phyloP scores from a whole-genome alignment of 2,113 vertebrate species.

The Rhizomys pruinosus region DNA sequence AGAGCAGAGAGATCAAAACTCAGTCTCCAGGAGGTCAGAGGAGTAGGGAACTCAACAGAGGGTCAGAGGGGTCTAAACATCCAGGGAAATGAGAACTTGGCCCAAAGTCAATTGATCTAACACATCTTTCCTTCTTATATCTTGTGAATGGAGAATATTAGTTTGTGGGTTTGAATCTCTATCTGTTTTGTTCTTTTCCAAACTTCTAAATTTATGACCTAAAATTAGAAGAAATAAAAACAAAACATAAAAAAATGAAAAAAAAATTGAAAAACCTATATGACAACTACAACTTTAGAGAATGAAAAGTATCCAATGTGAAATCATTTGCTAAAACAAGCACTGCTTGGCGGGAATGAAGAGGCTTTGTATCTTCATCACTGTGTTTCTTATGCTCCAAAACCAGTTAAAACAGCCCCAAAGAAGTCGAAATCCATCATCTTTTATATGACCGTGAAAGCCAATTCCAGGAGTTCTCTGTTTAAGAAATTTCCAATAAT shows the following conservation, averaged over 20 bases:
- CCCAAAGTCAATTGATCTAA: background rate
- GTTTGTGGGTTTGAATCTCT: background rate
- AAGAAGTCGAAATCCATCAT: constrained; percentile 49
- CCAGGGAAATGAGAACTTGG: background rate
- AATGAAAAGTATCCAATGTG: constrained; percentile 1
- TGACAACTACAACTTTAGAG: background rate
- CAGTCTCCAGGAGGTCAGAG: background rate
- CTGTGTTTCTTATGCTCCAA: constrained; percentile 42
- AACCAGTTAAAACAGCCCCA: background rate
- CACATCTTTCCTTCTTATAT: background rate
- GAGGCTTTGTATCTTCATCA: constrained; percentile 52
- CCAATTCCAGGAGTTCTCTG: constrained; percentile 31
- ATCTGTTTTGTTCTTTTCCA: background rate
- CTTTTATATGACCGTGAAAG: constrained; percentile 47
- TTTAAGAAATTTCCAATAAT: constrained; percentile 61
- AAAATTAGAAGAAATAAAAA: background rate
- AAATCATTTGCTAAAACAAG: constrained; percentile 62
- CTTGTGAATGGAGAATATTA: background rate
- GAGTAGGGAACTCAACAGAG: background rate
- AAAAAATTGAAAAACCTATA: background rate
- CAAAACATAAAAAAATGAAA: background rate
- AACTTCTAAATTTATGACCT: constrained; percentile 33
- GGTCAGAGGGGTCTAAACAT: background rate
- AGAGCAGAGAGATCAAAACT: background rate
- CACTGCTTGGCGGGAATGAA: constrained; percentile 60